Base-by-base conservation (phyloP, 2,797 vertebrate genomes). In the Ibycter americanus region DNA sequence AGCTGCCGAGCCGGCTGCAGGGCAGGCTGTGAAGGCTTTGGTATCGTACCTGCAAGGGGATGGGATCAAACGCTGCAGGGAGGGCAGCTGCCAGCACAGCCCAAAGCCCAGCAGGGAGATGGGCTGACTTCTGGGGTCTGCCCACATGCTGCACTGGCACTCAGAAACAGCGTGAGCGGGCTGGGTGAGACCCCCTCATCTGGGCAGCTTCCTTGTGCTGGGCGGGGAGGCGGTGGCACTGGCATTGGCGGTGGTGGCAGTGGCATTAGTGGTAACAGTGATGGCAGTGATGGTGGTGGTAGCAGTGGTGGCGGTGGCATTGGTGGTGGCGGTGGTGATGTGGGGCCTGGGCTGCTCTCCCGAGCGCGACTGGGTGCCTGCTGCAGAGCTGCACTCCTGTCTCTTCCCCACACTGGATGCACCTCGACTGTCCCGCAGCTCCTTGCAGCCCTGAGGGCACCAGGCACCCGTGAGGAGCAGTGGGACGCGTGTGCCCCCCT, bases 301-400 rank as follows among this genome's bases (percentile, higher is more conserved):
- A n/a, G n/a, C n/a, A n/a, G n/a, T n/a, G n/a, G n/a, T n/a, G n/a
- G 42, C 42, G 15, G 42, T 42, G 42, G 42, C 15, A 15, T 16
- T 42, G 42, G 42, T 4, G 17, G 34, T 5, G 46, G 29, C 3
- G 14, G 44, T 20, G 70, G 16, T 11, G 6, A 14, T 12, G 21
- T 3, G 17, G n/a, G 42, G 42, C 52, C 26, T 17, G 40, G 42
- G 65, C 44, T 5, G 15, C 68, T 25, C 29, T 40, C 29, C 22
- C 3, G 2, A 8, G 47, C 59, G 3, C 17, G 19, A 36, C 38
- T 14, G 31, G 61, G 9, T 4, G 51, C 12, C 0, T 1, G 61
- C 20, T 20, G 40, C 40, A 9, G 21, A 12, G 61, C 52, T 27
- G 65, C 52, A 10, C 42, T 17, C 12, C 2, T 6, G 8, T 32